Conservation (phyloP, 2,888 invertebrate genomes). For the Leistus spinibarbis region DNA sequence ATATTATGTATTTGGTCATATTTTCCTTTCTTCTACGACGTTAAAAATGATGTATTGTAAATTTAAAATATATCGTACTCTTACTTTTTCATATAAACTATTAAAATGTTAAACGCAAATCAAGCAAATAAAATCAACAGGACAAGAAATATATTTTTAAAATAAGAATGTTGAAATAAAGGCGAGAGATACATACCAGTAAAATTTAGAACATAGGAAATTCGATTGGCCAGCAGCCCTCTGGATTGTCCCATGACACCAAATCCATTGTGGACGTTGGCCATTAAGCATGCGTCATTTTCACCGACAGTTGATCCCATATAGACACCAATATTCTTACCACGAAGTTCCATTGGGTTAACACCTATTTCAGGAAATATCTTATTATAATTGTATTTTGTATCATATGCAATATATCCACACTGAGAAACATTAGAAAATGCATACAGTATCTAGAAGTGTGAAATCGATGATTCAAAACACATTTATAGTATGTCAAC, state of each 20-base stretch:
- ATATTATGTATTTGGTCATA: not conserved
- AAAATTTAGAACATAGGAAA: constrained; percentile 89
- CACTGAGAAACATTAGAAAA: not conserved
- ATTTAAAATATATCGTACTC: too few species aligned
- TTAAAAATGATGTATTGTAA: too few species aligned
- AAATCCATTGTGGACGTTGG: constrained; percentile 64
- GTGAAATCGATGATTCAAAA: too few species aligned
- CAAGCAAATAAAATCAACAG: not conserved
- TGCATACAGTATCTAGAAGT: too few species aligned
- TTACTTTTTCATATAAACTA: too few species aligned
- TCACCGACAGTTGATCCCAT: constrained; percentile 58
- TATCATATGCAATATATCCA: not conserved
- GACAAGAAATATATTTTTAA: too few species aligned
- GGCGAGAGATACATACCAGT: constrained; percentile 65
- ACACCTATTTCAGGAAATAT: constrained; percentile 51
- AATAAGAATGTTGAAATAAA: too few species aligned
- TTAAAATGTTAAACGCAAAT: not conserved
- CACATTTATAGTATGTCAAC: not conserved
- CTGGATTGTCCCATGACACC: constrained; percentile 77
- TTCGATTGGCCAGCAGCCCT: constrained; percentile 93
- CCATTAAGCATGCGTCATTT: constrained; percentile 60
- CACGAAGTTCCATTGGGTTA: constrained; percentile 56
- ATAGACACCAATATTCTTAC: constrained; percentile 56
- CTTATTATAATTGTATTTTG: not conserved
- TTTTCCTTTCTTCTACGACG: not conserved